Evolutionary conservation across 2,888 invertebrate species (phyloP), one percentile per base, ranked within the genome.

Genomic region (Cosmia trapezina): DNA sequence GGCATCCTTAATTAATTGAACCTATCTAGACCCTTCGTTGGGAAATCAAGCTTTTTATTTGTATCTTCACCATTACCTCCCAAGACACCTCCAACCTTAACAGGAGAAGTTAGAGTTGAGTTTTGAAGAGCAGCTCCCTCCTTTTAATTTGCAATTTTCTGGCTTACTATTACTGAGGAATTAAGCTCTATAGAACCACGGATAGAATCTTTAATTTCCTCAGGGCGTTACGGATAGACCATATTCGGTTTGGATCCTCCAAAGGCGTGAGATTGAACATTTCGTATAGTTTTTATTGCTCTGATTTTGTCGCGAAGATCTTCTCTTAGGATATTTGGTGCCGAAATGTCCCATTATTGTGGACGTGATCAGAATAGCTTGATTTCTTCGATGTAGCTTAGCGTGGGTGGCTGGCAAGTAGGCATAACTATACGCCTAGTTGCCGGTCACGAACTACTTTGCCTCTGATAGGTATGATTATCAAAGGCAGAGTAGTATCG

Each of bases 161-260:
- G 92, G 91, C 92, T 93, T 93, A 95, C 93, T 94, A 93, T 94
- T 94, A 92, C 92, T 83, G 89, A 83, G 91, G 92, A 94, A 95
- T 95, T 95, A 94, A 95, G 94, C 92, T 91, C 92, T 93, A 28
- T 28, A 28, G 1, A 92, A 92, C 90, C 84, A 86, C 90, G 94
- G 94, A 94, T 93, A 94, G 94, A 95, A 95, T 95, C 95, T 96
- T 95, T 95, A 95, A 95, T 96, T 95, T 95, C 95, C 95, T 95
- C 88, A 85, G 94, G 92, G 93, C 92, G 92, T 91, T 91, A 88
- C 90, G 88, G 86, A 83, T 89, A 86, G 89, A 89, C 90, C 91
- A 91, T 93, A 92, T 92, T 92, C 87, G 90, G 89, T 89, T 90
- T 89, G 85, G 87, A 88, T 88, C 89, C 87, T 88, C 78, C 73